Conservation (phyloP, 2,113 vertebrate species). For the Tor tambroides region DNA sequence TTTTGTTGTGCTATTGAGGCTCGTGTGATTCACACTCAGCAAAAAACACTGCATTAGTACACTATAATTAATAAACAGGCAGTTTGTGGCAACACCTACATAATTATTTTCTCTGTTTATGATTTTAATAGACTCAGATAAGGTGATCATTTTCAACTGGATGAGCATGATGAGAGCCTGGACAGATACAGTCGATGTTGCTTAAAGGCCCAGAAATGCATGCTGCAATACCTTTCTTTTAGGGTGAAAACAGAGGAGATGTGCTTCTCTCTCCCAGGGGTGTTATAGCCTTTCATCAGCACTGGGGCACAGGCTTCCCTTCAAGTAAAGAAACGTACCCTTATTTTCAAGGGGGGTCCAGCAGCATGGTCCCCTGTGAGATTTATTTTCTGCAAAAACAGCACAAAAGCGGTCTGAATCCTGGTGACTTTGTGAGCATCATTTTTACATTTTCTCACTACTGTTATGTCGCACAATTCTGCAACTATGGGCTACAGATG, state of each 20-base stretch:
- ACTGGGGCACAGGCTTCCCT: neutral
- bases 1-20: neutral
- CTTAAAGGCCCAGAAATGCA: neutral
- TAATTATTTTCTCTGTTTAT: conserved; percentile 8
- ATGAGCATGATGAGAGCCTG: neutral
- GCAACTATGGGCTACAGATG: neutral
- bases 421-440: neutral
- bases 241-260: conserved; percentile 1
- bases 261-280: conserved; percentile 15
- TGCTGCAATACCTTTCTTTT: conserved; percentile 3
- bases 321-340: neutral
- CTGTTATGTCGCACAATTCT: neutral
- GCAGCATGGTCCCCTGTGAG: neutral
- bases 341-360: neutral
- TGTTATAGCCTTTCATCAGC: conserved; percentile 1
- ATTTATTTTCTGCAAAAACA: conserved; percentile 28
- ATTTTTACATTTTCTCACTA: neutral
- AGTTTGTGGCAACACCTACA: neutral
- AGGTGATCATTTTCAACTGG: neutral
- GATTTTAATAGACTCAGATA: neutral
- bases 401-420: neutral
- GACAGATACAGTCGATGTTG: neutral
- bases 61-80: conserved; percentile 2
- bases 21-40: neutral
- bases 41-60: neutral